Evolutionary conservation across 2,888 invertebrate species (phyloP).

Genomic region (Plagodis pulveraria): DNA sequence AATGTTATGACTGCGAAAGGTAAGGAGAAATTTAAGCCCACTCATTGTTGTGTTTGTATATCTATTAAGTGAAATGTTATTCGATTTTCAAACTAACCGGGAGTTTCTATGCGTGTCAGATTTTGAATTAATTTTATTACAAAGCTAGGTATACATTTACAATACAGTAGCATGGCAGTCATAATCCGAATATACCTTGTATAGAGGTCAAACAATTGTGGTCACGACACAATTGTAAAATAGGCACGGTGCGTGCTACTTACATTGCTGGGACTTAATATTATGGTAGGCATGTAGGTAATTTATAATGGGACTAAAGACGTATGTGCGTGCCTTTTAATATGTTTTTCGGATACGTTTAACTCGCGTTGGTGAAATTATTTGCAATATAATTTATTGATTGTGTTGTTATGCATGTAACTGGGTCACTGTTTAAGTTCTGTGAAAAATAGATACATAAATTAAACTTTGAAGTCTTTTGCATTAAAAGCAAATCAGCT

Average conservation of each 20-base stretch:
- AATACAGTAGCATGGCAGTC: conserved; percentile 15
- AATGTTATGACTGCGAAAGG: conserved; percentile 8
- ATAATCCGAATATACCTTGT: conserved; percentile 26
- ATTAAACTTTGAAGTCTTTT: no score
- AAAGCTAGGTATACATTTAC: conserved; percentile 17
- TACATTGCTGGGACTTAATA: conserved; percentile 46
- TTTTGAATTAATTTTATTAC: conserved; percentile 22
- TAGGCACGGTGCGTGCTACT: conserved; percentile 48
- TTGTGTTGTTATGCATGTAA: conserved; percentile 7
- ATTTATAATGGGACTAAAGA: conserved; percentile 42
- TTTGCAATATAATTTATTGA: conserved; percentile 21
- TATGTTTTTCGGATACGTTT: conserved; percentile 33
- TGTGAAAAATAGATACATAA: no score
- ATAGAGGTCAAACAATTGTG: conserved; percentile 43
- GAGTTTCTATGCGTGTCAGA: conserved; percentile 25
- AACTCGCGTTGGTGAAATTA: conserved; percentile 27
- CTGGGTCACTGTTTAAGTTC: conserved; percentile 3
- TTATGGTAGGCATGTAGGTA: conserved; percentile 49
- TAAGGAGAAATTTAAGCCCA: conserved; percentile 16
- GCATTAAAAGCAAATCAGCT: no score
- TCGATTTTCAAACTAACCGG: conserved; percentile 1
- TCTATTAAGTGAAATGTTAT: conserved; percentile 2
- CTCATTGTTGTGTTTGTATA: conserved; percentile 12
- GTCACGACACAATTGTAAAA: conserved; percentile 43
- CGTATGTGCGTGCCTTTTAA: conserved; percentile 43